Conservation (phyloP, 1,140 invertebrate genomes). For the Musca vetustissima region DNA sequence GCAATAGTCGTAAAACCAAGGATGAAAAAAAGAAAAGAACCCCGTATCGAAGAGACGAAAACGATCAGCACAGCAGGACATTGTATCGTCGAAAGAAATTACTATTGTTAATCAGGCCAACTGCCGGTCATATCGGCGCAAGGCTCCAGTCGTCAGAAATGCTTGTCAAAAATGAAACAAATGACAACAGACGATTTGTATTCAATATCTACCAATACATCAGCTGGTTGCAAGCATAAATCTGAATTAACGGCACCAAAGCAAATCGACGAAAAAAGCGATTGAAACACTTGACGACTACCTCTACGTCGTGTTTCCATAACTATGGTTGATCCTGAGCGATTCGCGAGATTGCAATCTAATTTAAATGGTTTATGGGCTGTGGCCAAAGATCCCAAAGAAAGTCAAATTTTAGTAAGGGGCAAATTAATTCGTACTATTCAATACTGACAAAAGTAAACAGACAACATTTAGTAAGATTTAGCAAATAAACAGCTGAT, state of each 20-base stretch:
- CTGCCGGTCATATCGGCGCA: no score
- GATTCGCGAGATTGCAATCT: slow-evolving; percentile 5
- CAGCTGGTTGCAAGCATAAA: neutral
- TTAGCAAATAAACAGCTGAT: no score
- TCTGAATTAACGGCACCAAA: neutral
- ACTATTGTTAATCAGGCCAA: neutral
- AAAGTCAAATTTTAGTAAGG: slow-evolving; percentile 27
- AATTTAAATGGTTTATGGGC: slow-evolving; percentile 22
- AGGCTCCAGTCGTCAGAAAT: neutral
- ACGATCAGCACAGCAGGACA: neutral
- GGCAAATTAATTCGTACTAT: slow-evolving; percentile 27
- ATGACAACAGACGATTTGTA: neutral
- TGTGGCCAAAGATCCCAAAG: slow-evolving; percentile 20
- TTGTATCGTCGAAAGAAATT: neutral
- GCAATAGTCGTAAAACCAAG: neutral
- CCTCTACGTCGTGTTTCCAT: slow-evolving; percentile 7
- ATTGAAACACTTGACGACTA: neutral
- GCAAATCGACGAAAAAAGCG: slow-evolving; percentile 11
- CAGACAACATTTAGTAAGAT: no score
- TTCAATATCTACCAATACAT: neutral
- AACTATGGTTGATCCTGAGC: slow-evolving; percentile 20
- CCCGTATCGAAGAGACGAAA: neutral
- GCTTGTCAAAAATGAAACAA: neutral
- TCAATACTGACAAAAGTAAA: no score
- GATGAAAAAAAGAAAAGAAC: neutral